A percentile compares a stretch with the other conserved stretches of the same genome.
phyloP scores from a whole-genome alignment of 2,797 vertebrate species.

The Gobio occitaniae region DNA sequence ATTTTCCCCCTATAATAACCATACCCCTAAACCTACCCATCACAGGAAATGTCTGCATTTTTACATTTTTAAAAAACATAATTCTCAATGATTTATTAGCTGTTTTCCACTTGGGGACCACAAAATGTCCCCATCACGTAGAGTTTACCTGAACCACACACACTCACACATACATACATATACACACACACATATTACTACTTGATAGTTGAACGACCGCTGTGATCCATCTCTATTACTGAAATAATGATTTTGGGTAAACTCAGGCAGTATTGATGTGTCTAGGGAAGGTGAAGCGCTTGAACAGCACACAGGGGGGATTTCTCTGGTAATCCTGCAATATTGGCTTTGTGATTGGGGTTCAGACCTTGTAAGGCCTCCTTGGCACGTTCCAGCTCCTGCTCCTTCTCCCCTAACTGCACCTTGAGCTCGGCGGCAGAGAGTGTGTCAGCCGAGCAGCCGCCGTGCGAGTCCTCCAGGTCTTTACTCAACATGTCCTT shows the following conservation, averaged over 20 bases:
- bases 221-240: not conserved
- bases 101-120: no score
- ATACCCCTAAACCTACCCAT: not conserved
- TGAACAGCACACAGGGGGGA: conserved; percentile 9
- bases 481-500: conserved; percentile 88
- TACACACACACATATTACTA: no score
- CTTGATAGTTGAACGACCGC: not conserved
- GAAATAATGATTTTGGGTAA: conserved; percentile 23
- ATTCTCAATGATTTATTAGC: no score
- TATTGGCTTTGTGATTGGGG: conserved; percentile 28
- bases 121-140: no score
- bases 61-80: not conserved
- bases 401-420: conserved; percentile 86
- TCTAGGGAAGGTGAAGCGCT: not conserved
- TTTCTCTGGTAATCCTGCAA: conserved; percentile 29
- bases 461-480: conserved; percentile 83
- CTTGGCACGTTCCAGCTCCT: conserved; percentile 85
- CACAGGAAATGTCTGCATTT: no score
- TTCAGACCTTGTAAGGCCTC: conserved; percentile 87
- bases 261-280: conserved; percentile 10
- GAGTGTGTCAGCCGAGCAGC: conserved; percentile 81
- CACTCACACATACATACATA: no score
- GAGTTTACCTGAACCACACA: no score
- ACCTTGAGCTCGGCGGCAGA: conserved; percentile 85
- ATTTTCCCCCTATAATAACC: not conserved